Base-by-base conservation (phyloP, 1,140 invertebrate species). In the Bombus superbus region DNA sequence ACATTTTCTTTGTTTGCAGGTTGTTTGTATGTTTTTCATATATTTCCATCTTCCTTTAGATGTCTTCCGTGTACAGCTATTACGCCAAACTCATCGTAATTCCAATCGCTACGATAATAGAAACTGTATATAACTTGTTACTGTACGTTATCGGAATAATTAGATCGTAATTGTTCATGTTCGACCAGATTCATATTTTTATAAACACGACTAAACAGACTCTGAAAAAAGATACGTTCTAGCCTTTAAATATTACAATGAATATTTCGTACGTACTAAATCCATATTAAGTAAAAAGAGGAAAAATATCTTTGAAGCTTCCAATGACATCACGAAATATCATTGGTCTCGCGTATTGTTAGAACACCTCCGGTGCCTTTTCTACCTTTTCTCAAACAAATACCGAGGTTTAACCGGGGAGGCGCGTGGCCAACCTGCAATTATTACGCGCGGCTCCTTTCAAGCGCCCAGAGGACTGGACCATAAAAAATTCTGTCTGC, bases 371-470 rank as follows among this genome's bases (percentile, higher is more conserved):
- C 18, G 18, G 47, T 53, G 47, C 6, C 59, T 66, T 66, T 32
- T 35, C 32, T 18, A 66, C 32, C 76, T 22, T 64, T 47, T 28
- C 13, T 64, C 53, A 22, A 66, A 28, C 38, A 75, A 35, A 71
- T 69, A 40, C n/a, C 25, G 22, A 22, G 38, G 64, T 44, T 35
- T 32, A 25, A 28, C 35, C 68, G 9, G 11, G 25, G n/a, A 77
- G 38, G 78, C 82, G 66, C 68, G 72, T 88, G 77, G 73, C 66
- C 68, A 81, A 81, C 80, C 47, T 81, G 66, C 76, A 85, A 85
- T 88, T 85, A 81, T 88, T 85, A 81, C 82, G 62, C 73, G 82
- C 73, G 64, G 85, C 73, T 76, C 68, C 85, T 79, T 75, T 76
- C 44, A 53, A 22, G 15, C 40, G 35, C 8, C 38, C 66, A 9